These are phyloP conservation scores for Hypselothyrea guttata DNA, from an alignment of 2,888 invertebrate species.

Conservation along the genomic window DNA sequence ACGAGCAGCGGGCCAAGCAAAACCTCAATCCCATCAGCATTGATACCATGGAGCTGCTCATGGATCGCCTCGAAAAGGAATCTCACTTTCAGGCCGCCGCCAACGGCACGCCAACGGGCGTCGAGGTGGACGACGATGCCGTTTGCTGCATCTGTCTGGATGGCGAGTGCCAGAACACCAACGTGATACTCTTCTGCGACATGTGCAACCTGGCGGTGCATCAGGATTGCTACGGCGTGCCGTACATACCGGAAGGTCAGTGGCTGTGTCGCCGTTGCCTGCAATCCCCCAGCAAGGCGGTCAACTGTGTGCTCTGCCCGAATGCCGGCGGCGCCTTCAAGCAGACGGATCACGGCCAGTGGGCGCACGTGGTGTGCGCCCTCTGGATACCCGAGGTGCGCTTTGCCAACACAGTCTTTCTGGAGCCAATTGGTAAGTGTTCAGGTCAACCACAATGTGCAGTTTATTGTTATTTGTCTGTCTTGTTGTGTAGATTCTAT, in stretches of 20 bases:
- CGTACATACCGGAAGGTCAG: conserved; percentile 98
- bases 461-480: background rate
- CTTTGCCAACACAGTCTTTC: conserved; percentile 98
- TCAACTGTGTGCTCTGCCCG: conserved; percentile 98
- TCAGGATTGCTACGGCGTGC: conserved; percentile 98
- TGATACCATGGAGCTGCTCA: conserved; percentile 95
- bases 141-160: conserved; percentile 99
- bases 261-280: conserved; percentile 98
- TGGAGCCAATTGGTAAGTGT: conserved; percentile 93
- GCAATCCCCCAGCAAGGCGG: conserved; percentile 97
- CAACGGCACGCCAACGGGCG: conserved; percentile 87
- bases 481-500: conserved; percentile 89
- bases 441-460: no score
- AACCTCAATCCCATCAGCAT: conserved; percentile 90
- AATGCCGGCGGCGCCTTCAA: conserved; percentile 99
- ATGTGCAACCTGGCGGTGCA: conserved; percentile 99
- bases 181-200: conserved; percentile 99
- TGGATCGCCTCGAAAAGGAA: conserved; percentile 99
- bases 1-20: conserved; percentile 89
- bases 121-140: conserved; percentile 97
- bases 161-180: conserved; percentile 99
- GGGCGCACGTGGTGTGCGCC: conserved; percentile 99
- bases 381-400: conserved; percentile 99
- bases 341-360: conserved; percentile 95
- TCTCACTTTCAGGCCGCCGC: conserved; percentile 94